phyloP scores from a whole-genome alignment of 2,888 invertebrate genomes.

The Folsomia candida region DNA sequence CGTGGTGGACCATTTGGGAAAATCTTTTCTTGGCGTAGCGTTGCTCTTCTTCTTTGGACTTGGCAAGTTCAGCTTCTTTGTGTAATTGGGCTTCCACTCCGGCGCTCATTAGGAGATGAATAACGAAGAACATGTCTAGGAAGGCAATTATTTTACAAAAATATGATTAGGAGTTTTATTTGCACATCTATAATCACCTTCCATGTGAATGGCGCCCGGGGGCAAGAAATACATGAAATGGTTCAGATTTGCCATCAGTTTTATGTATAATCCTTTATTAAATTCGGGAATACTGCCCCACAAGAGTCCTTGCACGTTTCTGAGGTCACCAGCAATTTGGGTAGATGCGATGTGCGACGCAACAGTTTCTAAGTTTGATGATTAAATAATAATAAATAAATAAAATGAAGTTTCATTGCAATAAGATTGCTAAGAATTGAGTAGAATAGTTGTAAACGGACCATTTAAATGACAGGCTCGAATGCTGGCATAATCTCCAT shows the following conservation, averaged over 20 bases:
- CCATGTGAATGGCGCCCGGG: slow-evolving; percentile 29
- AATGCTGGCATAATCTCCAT: slow-evolving; percentile 44
- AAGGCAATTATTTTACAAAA: too few species aligned
- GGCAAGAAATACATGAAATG: slow-evolving; percentile 48
- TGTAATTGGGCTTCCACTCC: slow-evolving; percentile 41
- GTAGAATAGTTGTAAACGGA: slow-evolving; percentile 2
- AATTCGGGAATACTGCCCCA: slow-evolving; percentile 42
- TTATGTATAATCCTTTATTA: slow-evolving; percentile 37
- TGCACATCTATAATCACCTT: slow-evolving; percentile 23
- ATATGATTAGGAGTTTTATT: slow-evolving; percentile 33
- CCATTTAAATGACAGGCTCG: slow-evolving; percentile 44
- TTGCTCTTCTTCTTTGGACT: not conserved
- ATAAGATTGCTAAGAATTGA: not conserved
- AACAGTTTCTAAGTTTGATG: slow-evolving; percentile 27
- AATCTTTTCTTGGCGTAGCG: not conserved
- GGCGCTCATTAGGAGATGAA: slow-evolving; percentile 43
- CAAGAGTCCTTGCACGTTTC: slow-evolving; percentile 32
- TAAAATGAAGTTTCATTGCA: not conserved
- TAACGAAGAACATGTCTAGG: slow-evolving; percentile 44
- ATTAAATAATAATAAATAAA: not conserved
- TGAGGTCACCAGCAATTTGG: slow-evolving; percentile 41
- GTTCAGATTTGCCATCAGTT: slow-evolving; percentile 40
- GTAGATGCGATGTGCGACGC: slow-evolving; percentile 39
- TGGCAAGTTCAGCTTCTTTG: slow-evolving; percentile 24
- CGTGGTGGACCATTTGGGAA: not conserved